Conservation (phyloP, 30 jellyfish, hydroid and myxozoan genomes). For the Aurelia aurita complex sp. Pacific region DNA sequence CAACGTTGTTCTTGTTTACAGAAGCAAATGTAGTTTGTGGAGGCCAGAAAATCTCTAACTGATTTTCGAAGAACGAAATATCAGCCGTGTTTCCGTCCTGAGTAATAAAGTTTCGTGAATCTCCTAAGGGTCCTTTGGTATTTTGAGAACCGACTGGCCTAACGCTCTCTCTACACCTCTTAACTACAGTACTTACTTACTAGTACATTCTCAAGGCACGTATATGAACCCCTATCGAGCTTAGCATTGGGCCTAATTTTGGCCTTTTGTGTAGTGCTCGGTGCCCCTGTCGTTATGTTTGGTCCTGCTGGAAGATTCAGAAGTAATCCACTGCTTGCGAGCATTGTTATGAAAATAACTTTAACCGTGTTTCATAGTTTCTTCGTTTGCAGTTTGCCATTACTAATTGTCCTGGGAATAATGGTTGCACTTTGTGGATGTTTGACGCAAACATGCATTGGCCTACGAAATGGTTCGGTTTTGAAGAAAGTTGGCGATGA, state of each 20-base stretch:
- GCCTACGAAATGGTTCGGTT: constrained; percentile 35
- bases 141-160: too few species aligned
- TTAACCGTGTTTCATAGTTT: constrained; percentile 1
- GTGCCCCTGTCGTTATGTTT: constrained; percentile 19
- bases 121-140: too few species aligned
- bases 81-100: too few species aligned
- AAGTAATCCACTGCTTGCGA: background rate
- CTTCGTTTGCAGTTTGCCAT: constrained; percentile 18
- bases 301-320: constrained; percentile 7
- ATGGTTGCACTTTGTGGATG: constrained; percentile 46
- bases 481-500: constrained; percentile 23
- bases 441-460: constrained; percentile 48
- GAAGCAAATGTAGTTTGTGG: too few species aligned
- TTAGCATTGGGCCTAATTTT: constrained; percentile 10
- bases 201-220: too few species aligned
- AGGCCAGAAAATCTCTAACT: too few species aligned
- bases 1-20: too few species aligned
- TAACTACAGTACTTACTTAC: too few species aligned
- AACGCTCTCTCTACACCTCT: too few species aligned
- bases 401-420: background rate
- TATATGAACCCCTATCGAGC: too few species aligned
- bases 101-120: too few species aligned
- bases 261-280: background rate
- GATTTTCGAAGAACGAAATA: too few species aligned
- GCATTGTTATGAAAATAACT: background rate